phyloP scores from a whole-genome alignment of 2,888 invertebrate genomes.

The Andrena hattorfiana region DNA sequence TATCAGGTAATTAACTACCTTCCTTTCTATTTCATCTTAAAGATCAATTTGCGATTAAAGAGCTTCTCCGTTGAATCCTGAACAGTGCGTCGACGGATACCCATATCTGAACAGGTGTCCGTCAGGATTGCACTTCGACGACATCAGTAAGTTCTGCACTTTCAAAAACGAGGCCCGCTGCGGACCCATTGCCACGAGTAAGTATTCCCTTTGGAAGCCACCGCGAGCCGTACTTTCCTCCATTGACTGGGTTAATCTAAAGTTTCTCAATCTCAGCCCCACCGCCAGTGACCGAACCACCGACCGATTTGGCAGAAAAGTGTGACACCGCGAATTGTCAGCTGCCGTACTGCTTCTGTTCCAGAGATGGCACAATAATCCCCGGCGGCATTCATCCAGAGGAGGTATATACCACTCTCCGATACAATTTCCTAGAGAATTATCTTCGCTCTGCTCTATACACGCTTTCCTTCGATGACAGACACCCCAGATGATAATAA shows the following conservation, averaged over 20 bases:
- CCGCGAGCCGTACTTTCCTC: neutral
- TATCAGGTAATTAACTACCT: constrained; percentile 90
- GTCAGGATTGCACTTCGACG: constrained; percentile 95
- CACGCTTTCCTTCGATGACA: constrained; percentile 84
- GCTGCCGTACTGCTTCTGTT: constrained; percentile 96
- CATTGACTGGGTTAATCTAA: constrained; percentile 3
- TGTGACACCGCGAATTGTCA: constrained; percentile 92
- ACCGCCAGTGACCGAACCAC: constrained; percentile 93
- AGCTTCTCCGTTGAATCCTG: constrained; percentile 60
- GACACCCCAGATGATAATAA: constrained; percentile 96
- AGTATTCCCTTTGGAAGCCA: constrained; percentile 83
- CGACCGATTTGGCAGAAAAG: constrained; percentile 91
- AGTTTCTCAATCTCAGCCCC: constrained; percentile 87
- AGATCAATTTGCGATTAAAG: neutral
- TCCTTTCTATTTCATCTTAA: neutral
- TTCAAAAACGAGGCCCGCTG: constrained; percentile 96
- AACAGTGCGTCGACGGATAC: constrained; percentile 94
- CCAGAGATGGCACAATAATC: constrained; percentile 94
- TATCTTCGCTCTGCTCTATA: neutral
- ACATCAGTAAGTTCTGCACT: constrained; percentile 95
- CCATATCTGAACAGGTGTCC: constrained; percentile 96
- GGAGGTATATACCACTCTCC: constrained; percentile 87
- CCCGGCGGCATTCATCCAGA: constrained; percentile 94
- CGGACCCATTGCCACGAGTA: constrained; percentile 95
- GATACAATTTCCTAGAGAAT: neutral